Conservation (phyloP, 2,888 invertebrate species). For the Lycophotia porphyrea region DNA sequence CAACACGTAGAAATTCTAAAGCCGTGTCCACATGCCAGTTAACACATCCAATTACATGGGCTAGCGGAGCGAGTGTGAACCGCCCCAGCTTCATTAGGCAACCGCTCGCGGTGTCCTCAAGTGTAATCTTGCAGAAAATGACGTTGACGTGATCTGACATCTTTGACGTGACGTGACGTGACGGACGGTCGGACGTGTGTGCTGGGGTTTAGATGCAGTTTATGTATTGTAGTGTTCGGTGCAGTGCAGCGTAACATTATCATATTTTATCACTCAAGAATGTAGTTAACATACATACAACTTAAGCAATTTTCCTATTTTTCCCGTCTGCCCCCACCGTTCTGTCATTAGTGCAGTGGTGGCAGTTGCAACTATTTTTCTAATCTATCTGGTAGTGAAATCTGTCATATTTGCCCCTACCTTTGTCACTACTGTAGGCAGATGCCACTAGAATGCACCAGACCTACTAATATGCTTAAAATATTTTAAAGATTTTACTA, state of each 20-base stretch:
- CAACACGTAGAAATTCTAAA: conserved; percentile 46
- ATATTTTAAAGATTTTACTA: background rate
- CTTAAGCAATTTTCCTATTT: background rate
- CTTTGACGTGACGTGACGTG: conserved; percentile 63
- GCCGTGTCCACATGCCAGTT: conserved; percentile 52
- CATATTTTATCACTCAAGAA: background rate
- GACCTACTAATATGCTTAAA: no score
- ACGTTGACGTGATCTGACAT: conserved; percentile 65
- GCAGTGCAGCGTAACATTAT: background rate
- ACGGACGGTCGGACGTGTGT: conserved; percentile 48
- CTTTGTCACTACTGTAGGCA: no score
- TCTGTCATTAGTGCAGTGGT: no score
- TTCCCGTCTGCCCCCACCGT: no score
- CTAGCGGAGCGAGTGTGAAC: conserved; percentile 72
- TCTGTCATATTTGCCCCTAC: no score
- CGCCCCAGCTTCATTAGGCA: conserved; percentile 74
- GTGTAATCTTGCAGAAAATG: conserved; percentile 77
- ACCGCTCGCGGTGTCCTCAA: conserved; percentile 69
- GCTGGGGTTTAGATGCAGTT: conserved; percentile 37
- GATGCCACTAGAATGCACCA: no score
- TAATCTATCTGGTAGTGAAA: no score
- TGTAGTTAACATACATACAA: background rate
- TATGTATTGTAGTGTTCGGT: background rate
- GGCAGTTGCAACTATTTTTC: no score
- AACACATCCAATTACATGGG: conserved; percentile 73